phyloP scores from a whole-genome alignment of 2,888 invertebrate genomes.

The Cetonia aurata region DNA sequence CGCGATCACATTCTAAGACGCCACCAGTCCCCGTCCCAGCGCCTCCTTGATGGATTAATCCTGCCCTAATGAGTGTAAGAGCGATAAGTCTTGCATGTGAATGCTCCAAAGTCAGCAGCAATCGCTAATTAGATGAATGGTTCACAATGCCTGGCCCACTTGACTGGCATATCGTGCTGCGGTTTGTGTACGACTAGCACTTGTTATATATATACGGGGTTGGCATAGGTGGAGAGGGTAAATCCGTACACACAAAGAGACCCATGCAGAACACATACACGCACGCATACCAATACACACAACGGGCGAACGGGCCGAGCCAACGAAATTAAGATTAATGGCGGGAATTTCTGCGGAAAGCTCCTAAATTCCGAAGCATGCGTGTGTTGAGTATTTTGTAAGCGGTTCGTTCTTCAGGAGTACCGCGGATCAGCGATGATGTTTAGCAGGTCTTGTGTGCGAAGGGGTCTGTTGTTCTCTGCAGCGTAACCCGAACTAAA shows the following conservation, averaged over 20 bases:
- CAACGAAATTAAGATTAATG: conserved; percentile 55
- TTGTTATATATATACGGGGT: conserved; percentile 55
- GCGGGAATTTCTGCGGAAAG: conserved; percentile 44
- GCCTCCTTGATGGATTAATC: conserved; percentile 67
- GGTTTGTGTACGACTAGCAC: conserved; percentile 64
- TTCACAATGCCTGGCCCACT: conserved; percentile 64
- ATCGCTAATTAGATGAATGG: conserved; percentile 68
- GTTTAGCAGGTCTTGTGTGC: background rate
- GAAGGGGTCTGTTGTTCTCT: conserved; percentile 5
- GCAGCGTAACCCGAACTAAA: no score
- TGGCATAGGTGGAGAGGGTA: conserved; percentile 16
- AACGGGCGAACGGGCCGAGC: conserved; percentile 6
- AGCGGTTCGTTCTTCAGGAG: conserved; percentile 33
- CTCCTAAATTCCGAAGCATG: conserved; percentile 11
- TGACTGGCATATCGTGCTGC: conserved; percentile 63
- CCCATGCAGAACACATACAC: conserved; percentile 13
- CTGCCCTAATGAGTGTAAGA: conserved; percentile 68
- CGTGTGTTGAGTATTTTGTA: conserved; percentile 41
- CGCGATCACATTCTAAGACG: conserved; percentile 40
- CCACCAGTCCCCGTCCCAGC: conserved; percentile 51
- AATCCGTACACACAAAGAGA: conserved; percentile 27
- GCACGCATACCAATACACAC: background rate
- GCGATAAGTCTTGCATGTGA: conserved; percentile 67
- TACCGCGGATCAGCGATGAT: conserved; percentile 25
- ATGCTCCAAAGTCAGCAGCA: conserved; percentile 65